These are phyloP conservation scores for Sebastes nivosus DNA, from an alignment of 2,797 vertebrate genomes.

Conservation along the genomic window DNA sequence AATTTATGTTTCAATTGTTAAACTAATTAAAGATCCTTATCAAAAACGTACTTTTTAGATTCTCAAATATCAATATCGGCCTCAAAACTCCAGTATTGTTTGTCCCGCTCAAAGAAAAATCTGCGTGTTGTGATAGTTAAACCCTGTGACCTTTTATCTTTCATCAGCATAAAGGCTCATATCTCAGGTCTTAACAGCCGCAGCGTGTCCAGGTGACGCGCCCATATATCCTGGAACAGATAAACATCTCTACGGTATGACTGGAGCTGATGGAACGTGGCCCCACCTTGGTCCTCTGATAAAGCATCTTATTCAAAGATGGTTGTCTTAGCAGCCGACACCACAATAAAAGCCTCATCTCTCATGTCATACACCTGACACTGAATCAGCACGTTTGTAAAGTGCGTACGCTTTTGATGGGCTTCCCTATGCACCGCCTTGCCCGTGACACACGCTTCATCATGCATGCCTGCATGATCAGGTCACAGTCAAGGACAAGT, in stretches of 20 bases:
- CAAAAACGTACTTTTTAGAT: background rate
- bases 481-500: slow-evolving; percentile 49
- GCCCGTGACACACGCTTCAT: slow-evolving; percentile 39
- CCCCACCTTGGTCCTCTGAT: slow-evolving; percentile 35
- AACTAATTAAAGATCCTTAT: background rate
- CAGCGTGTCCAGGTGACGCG: slow-evolving; percentile 40
- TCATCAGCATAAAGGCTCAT: slow-evolving; percentile 23
- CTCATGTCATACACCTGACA: slow-evolving; percentile 49
- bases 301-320: slow-evolving; percentile 45
- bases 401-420: slow-evolving; percentile 12
- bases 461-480: slow-evolving; percentile 6
- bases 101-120: background rate
- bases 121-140: background rate
- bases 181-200: slow-evolving; percentile 34
- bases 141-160: slow-evolving; percentile 18
- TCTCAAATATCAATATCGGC: background rate
- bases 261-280: slow-evolving; percentile 35
- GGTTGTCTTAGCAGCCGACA: slow-evolving; percentile 33
- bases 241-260: slow-evolving; percentile 61
- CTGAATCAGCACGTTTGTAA: slow-evolving; percentile 66
- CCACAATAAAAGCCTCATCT: slow-evolving; percentile 50
- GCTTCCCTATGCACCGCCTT: background rate
- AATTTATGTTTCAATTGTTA: background rate
- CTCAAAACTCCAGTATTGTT: background rate
- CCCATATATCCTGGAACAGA: slow-evolving; percentile 52